Base-by-base conservation (phyloP, 2,797 vertebrate species). In the Enteromius anoplus region DNA sequence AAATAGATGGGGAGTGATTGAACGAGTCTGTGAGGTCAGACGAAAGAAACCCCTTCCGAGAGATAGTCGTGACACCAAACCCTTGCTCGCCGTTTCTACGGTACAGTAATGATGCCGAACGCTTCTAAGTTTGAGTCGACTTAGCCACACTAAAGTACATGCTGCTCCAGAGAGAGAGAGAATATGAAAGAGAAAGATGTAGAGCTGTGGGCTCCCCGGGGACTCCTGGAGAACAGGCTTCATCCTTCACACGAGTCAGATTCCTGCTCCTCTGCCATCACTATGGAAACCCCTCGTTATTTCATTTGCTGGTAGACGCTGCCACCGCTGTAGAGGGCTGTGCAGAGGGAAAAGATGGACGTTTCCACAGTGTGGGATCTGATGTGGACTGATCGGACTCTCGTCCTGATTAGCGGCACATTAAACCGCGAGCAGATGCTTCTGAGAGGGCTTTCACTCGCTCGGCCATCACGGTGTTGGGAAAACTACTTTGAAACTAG, bases 201-300 rank as follows among this genome's bases (percentile, higher is more conserved):
- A 66, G 65, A 60, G 51, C 64, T n/a, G 26, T 40, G 29, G 77
- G 71, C 71, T 71, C 80, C 75, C 65, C 26, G 45, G 80, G 84
- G 81, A 55, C 40, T 26, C 76, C 75, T 32, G 8, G 70, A 85
- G 81, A 91, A 83, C 64, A 75, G 53, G 84, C 78, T 88, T 86
- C 85, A 86, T 89, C 87, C 89, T 88, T 93, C 89, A 78, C 81
- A 68, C 88, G 87, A 88, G 91, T 90, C 90, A 88, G 87, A 87
- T 90, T 88, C 85, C 85, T 86, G 86, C 88, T 90, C 81, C 77
- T 80, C 88, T 65, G 73, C 87, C 88, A 90, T 93, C 83, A 87
- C 93, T 88, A 93, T 92, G 91, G 93, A 84, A 91, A 92, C 92
- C 87, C 88, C 83, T 91, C 90, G 90, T 93, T 92, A 91, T 91